Percentiles rank a stretch among this genome's conserved stretches.
phyloP scores from a whole-genome alignment of 2,888 invertebrate species.

The Volucella inanis region DNA sequence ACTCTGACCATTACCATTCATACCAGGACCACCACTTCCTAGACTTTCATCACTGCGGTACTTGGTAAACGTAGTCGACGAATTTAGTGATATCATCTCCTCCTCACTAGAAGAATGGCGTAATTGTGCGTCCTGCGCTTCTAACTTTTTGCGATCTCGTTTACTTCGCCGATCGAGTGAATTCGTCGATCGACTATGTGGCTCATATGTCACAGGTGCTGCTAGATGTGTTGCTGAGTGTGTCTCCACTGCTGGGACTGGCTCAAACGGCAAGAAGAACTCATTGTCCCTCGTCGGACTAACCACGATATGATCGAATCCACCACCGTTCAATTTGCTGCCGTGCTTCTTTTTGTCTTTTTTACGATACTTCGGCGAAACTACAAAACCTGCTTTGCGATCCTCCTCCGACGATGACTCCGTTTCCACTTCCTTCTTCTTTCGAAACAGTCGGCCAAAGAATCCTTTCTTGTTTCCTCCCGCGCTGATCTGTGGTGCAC shows the following conservation, averaged over 20 bases:
- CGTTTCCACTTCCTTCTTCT: constrained; percentile 86
- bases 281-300: constrained; percentile 83
- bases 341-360: constrained; percentile 84
- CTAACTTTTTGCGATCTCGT: constrained; percentile 52
- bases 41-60: constrained; percentile 89
- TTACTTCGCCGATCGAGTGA: constrained; percentile 79
- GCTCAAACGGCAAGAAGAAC: constrained; percentile 81
- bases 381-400: constrained; percentile 82
- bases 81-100: constrained; percentile 86
- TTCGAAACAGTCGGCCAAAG: constrained; percentile 90
- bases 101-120: constrained; percentile 81
- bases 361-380: constrained; percentile 77
- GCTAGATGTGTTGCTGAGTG: constrained; percentile 32
- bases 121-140: constrained; percentile 41
- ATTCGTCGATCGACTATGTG: constrained; percentile 78
- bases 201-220: constrained; percentile 52
- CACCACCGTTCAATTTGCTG: constrained; percentile 84
- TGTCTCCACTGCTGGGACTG: constrained; percentile 75
- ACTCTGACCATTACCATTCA: constrained; percentile 84
- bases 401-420: constrained; percentile 83
- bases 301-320: constrained; percentile 87
- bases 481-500: constrained; percentile 80
- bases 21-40: constrained; percentile 84
- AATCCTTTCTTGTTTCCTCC: constrained; percentile 88
- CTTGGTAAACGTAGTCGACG: constrained; percentile 87